Base-by-base conservation (phyloP, 2,113 vertebrate species). In the Apteryx owenii region DNA sequence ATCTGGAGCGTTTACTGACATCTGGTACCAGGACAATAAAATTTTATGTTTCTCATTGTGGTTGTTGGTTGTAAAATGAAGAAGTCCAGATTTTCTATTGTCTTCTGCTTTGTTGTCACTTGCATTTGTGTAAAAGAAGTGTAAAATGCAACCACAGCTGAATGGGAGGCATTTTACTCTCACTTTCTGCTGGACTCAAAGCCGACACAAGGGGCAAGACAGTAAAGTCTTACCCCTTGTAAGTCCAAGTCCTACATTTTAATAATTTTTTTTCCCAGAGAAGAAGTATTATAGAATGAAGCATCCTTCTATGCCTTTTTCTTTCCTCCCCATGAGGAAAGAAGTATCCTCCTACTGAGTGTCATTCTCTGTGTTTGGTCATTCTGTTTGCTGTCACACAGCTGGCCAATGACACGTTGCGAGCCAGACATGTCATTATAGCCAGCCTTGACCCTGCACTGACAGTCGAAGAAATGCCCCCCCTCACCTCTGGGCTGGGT, bases 101-200 rank as follows among this genome's bases (percentile, higher is more conserved):
- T 92, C 61, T 96, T 95, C 85, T 89, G 76, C 48, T 92, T 90
- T 51, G 54, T 60, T 84, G 92, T 76, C 51, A 93, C 76, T 88
- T 85, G 71, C 50, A 88, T 94, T 96, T 93, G 89, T 94, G 77
- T 81, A 85, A 92, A 84, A 81, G 62, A 88, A 96, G 94, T 66
- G 87, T 89, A 93, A 96, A 96, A 95, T 95, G 60, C 89, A 46
- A 90, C 87, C 89, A 90, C 93, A 97, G 61, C 33, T 95, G 81
- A 92, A 90, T 68, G 71, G 79, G 33, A 96, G 25, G 80, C 93
- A 88, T 96, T 95, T 97, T 84, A 93, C 61, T 95, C 46, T 88
- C 93, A 89, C 85, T 97, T 94, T 95, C 61, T 46, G 54, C 62
- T 79, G 10, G 83, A 80, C 72, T 70, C 33, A 91, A 71, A 93